Percentiles rank a stretch among this genome's conserved stretches.
phyloP scores from a whole-genome alignment of 2,113 vertebrate genomes.

The Macrotus californicus region DNA sequence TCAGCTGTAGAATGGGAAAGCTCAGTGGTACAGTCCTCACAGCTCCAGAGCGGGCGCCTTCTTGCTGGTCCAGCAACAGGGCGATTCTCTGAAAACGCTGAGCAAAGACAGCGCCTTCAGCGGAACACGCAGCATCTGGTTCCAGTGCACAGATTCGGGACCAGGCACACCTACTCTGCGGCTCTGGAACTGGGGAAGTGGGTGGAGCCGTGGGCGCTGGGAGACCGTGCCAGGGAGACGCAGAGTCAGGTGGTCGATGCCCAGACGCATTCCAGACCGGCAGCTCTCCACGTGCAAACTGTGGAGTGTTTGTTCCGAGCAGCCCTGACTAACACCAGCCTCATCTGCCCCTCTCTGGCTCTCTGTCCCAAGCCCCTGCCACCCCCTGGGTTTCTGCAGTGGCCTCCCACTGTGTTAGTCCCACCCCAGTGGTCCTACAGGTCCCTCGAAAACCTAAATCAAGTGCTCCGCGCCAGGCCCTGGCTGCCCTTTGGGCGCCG shows the following conservation, averaged over 20 bases:
- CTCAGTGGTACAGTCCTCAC: too few relatives aligned
- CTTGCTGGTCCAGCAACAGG: fast-evolving
- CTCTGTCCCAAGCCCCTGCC: background rate
- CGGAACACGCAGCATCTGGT: fast-evolving
- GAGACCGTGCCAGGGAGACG: fast-evolving
- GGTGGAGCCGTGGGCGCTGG: fast-evolving
- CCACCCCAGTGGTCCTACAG: too few relatives aligned
- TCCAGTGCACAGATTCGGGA: too few relatives aligned
- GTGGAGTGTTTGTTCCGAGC: fast-evolving
- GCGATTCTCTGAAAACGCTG: fast-evolving
- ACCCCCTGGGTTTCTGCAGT: background rate
- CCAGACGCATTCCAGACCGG: too few relatives aligned
- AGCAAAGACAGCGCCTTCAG: fast-evolving
- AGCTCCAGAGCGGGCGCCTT: too few relatives aligned
- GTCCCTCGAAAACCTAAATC: too few relatives aligned
- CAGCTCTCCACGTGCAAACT: too few relatives aligned
- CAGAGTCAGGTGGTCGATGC: fast-evolving
- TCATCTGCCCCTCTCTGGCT: fast-evolving
- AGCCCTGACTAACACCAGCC: fast-evolving
- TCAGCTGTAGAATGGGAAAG: too few relatives aligned
- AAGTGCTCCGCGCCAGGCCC: too few relatives aligned
- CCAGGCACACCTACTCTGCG: fast-evolving
- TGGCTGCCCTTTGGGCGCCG: too few relatives aligned
- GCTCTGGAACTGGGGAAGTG: background rate
- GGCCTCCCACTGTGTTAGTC: background rate